Conservation (phyloP, 2,888 invertebrate genomes). For the Aradus depressus region DNA sequence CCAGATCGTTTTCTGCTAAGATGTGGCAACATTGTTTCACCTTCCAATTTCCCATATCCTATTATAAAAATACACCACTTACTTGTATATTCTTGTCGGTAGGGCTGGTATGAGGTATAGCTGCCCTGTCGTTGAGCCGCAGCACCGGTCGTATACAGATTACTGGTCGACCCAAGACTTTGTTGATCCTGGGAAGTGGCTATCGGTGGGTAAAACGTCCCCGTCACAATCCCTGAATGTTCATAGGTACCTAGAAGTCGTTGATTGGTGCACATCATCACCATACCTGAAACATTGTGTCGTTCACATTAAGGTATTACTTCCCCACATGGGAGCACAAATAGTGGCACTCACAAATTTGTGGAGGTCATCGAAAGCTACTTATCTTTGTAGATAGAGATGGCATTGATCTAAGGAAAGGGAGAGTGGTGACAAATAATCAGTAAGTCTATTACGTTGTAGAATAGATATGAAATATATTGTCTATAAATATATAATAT, state of each 20-base stretch:
- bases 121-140: conserved; percentile 15
- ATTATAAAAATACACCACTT: neutral
- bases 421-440: too few species aligned
- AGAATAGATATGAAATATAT: too few species aligned
- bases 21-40: too few species aligned
- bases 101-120: conserved; percentile 2
- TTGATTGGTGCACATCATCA: conserved; percentile 71
- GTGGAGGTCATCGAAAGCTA: too few species aligned
- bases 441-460: too few species aligned
- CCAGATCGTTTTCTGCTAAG: too few species aligned
- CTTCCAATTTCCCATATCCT: neutral
- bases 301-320: too few species aligned
- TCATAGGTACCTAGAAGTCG: conserved; percentile 52
- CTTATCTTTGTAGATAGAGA: too few species aligned
- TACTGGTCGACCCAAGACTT: conserved; percentile 38
- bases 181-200: conserved; percentile 72
- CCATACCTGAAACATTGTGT: conserved; percentile 71
- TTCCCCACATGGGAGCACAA: too few species aligned
- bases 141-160: conserved; percentile 16
- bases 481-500: too few species aligned
- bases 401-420: too few species aligned
- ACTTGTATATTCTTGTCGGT: conserved; percentile 1
- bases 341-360: too few species aligned
- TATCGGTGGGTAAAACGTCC: conserved; percentile 79
- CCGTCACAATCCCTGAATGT: conserved; percentile 37